phyloP scores from a whole-genome alignment of 2,113 vertebrate genomes.

The Cephalopholis sonnerati region DNA sequence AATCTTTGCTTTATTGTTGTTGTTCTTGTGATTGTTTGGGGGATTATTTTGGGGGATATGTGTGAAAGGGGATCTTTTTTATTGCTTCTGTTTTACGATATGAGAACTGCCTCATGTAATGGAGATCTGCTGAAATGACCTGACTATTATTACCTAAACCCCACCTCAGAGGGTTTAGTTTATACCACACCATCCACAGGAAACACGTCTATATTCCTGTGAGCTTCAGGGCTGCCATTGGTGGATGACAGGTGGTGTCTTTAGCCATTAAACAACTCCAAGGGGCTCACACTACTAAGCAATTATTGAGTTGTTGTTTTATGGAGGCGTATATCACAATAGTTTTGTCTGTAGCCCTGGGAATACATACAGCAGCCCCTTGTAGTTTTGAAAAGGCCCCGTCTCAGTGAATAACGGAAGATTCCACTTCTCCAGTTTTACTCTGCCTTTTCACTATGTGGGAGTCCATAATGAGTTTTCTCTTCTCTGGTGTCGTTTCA shows the following conservation, averaged over 20 bases:
- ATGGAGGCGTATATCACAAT: conserved; percentile 32
- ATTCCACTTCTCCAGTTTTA: conserved; percentile 53
- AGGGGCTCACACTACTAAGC: conserved; percentile 52
- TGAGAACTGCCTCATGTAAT: conserved; percentile 65
- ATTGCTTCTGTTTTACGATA: conserved; percentile 67
- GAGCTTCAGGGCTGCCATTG: conserved; percentile 50
- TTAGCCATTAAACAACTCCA: conserved; percentile 55
- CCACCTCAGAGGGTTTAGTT: conserved; percentile 47
- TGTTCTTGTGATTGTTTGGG: conserved; percentile 82
- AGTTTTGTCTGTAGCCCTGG: conserved; percentile 47
- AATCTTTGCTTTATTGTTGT: conserved; percentile 82
- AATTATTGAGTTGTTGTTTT: conserved; percentile 56
- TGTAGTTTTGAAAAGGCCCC: conserved; percentile 56
- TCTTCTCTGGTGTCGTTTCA: conserved; percentile 80
- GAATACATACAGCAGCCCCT: conserved; percentile 49
- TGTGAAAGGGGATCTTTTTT: conserved; percentile 71
- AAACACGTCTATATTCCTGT: conserved; percentile 37
- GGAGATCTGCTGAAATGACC: conserved; percentile 54
- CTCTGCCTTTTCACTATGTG: conserved; percentile 71
- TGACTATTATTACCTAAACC: conserved; percentile 57
- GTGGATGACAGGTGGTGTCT: conserved; percentile 41
- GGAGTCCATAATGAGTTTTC: conserved; percentile 71
- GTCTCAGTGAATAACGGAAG: conserved; percentile 59
- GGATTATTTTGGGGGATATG: conserved; percentile 66
- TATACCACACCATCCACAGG: conserved; percentile 40